Conservation (phyloP, 2,113 vertebrate species). For the Myrmophylax atrothorax region DNA sequence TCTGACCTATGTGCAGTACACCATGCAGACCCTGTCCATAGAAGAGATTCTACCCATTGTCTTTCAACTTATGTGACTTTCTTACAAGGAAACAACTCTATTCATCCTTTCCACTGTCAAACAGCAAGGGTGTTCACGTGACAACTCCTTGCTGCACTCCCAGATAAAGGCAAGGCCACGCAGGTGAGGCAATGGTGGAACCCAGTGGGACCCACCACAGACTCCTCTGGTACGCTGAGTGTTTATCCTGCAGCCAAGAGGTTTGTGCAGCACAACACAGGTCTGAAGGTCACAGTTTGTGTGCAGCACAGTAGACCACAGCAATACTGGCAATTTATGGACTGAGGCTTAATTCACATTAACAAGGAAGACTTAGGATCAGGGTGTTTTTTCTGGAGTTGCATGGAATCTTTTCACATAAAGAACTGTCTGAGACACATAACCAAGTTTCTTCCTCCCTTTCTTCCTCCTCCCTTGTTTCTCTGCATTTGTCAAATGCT, state of each 20-base stretch:
- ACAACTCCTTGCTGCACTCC: background rate
- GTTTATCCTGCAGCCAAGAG: fast-evolving
- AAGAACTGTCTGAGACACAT: background rate
- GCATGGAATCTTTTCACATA: background rate
- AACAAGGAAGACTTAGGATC: background rate
- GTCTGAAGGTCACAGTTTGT: background rate
- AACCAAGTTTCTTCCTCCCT: background rate
- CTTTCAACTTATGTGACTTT: background rate
- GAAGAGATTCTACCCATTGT: background rate
- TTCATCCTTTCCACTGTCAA: background rate
- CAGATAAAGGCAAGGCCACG: background rate
- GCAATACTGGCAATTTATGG: background rate
- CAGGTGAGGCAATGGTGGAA: no score
- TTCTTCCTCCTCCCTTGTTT: background rate
- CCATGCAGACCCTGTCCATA: background rate
- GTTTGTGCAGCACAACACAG: background rate
- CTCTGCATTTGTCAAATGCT: background rate
- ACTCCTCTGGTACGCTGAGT: fast-evolving
- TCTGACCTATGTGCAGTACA: background rate
- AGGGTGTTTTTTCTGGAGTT: background rate
- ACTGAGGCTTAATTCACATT: background rate
- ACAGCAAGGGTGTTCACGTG: background rate
- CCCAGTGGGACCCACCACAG: background rate
- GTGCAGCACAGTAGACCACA: background rate
- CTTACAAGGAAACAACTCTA: fast-evolving